These are phyloP conservation scores for Talpa occidentalis DNA, from an alignment of 2,113 vertebrate genomes.

Conservation along the genomic window DNA sequence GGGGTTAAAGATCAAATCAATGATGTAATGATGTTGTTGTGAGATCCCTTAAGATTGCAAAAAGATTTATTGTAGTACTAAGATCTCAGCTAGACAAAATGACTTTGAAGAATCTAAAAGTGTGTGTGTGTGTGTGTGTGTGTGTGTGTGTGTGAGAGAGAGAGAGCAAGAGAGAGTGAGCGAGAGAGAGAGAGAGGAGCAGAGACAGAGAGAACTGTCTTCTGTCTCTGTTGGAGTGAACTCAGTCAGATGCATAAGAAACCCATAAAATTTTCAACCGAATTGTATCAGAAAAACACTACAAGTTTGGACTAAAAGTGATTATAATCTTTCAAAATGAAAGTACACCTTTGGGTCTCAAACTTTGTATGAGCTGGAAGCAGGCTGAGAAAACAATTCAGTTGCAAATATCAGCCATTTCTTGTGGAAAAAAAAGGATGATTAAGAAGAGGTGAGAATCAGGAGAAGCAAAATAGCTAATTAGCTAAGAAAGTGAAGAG, in stretches of 20 bases:
- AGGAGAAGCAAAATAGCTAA: too few species aligned
- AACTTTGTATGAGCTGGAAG: background rate
- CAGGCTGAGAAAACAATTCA: background rate
- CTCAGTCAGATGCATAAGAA: background rate
- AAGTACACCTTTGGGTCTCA: background rate
- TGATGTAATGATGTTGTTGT: background rate
- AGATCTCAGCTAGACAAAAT: background rate
- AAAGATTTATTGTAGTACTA: background rate
- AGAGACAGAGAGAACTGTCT: too few species aligned
- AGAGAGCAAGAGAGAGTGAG: slow-evolving; percentile 34
- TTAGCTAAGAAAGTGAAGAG: background rate
- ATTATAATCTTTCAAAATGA: background rate
- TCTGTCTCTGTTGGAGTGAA: background rate
- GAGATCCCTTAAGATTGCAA: background rate
- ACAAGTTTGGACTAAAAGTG: background rate
- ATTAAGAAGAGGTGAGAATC: background rate
- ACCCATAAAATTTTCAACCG: background rate
- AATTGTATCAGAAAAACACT: background rate
- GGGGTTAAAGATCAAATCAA: background rate
- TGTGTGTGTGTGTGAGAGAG: background rate
- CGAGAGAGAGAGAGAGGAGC: slow-evolving; percentile 52
- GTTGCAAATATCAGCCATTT: background rate
- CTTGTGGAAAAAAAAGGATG: background rate
- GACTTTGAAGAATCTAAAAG: background rate
- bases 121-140: background rate